phyloP scores from a whole-genome alignment of 2,888 invertebrate genomes.

The Frankliniella intonsa region DNA sequence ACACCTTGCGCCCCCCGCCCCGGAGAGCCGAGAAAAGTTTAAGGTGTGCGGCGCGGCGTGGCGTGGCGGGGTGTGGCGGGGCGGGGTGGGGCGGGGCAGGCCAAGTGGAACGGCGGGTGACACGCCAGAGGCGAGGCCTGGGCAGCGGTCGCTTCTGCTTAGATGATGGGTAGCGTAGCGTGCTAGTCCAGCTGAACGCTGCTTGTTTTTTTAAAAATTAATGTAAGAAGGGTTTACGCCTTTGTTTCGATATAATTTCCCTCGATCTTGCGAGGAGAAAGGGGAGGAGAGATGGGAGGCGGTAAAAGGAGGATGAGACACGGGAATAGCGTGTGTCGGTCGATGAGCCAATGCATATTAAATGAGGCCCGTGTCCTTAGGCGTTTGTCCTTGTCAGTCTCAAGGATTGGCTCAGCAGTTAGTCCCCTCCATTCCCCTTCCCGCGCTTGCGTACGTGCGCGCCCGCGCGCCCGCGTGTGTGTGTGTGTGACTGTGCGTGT shows the following conservation, averaged over 20 bases:
- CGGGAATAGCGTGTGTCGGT: neutral
- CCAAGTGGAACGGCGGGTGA: neutral
- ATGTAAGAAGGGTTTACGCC: too few relatives aligned
- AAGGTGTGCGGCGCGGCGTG: neutral
- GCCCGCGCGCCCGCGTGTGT: too few relatives aligned
- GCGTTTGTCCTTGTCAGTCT: too few relatives aligned
- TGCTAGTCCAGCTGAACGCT: too few relatives aligned
- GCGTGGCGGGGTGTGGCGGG: neutral
- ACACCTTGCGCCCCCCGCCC: neutral
- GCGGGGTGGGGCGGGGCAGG: neutral
- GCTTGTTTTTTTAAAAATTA: neutral
- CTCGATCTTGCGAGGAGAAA: too few relatives aligned
- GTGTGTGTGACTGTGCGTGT: neutral
- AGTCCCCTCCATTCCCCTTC: neutral
- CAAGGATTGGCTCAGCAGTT: neutral
- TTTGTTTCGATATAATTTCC: too few relatives aligned
- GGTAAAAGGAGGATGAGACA: neutral
- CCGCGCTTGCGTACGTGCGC: too few relatives aligned
- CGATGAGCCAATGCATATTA: conserved; percentile 15
- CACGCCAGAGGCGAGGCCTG: neutral
- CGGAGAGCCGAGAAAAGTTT: neutral
- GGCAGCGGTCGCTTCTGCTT: neutral
- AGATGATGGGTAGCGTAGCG: too few relatives aligned
- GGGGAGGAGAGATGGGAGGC: neutral
- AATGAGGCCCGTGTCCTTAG: neutral